Evolutionary conservation across 2,888 invertebrate species (phyloP), one percentile per base, ranked within the genome.

Genomic region (Diplolepis rosae): DNA sequence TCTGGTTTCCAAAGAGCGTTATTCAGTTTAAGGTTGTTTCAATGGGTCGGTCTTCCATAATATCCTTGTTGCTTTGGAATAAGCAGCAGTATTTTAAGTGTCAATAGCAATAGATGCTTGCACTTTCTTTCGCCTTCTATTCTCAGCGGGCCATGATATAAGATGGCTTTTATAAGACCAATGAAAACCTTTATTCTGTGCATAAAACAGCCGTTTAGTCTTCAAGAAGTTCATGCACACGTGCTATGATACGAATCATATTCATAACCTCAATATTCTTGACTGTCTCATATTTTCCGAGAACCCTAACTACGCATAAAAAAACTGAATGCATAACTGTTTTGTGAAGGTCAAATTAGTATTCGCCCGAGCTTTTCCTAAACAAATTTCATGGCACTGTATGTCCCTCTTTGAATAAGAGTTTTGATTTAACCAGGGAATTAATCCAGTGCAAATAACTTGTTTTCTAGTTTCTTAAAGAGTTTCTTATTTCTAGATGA

Each of bases 121-220:
- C 18, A 56, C 32, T n/a, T 56, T 56, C 22, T 22, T 35, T 5
- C 18, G 56, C 5, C 11, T 56, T 13, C 35, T 56, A 22, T 35
- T 32, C 22, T 35, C 56, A 15, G 56, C 32, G 18, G 30, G 22
- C 18, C 18, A 56, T 22, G 56, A 56, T 56, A 56, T 32, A 32
- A 56, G 56, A 56, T 56, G 56, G 35, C 56, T 56, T 56, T 56
- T 56, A 56, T 56, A 35, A 56, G 35, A 22, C 22, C 56, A 56
- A 56, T 56, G 56, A 56, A 56, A 56, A 35, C 22, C 35, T 56
- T 56, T 35, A 35, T 56, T 56, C 30, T 32, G 11, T 56, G 35
- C 32, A 56, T 56, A 56, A 56, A 56, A 18, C 56, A 56, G 32
- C 35, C 24, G 35, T 35, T 39, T 39, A 13, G 22, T 56, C 56